Evolutionary conservation across 2,113 vertebrate genomes (phyloP).

Genomic region (Zeus faber): DNA sequence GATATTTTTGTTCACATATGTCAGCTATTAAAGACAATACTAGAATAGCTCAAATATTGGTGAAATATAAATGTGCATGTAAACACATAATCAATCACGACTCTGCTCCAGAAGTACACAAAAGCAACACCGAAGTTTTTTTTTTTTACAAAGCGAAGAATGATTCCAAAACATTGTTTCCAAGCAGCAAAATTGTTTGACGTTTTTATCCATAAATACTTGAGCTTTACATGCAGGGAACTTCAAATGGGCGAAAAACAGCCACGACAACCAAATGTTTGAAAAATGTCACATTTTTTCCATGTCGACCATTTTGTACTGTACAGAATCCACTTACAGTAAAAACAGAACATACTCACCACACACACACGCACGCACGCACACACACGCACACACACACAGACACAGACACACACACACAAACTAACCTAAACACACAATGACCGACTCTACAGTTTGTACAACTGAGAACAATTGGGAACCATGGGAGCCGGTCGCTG

Average conservation of each 20-base stretch:
- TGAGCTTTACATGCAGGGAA: constrained; percentile 39
- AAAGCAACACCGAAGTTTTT: background rate
- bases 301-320: too few species aligned
- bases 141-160: constrained; percentile 10
- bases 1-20: background rate
- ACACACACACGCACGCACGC: constrained; percentile 2
- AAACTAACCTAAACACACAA: constrained; percentile 4
- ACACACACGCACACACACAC: constrained; percentile 20
- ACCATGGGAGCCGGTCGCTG: constrained; percentile 37
- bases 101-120: constrained; percentile 15
- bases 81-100: constrained; percentile 31
- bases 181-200: constrained; percentile 58
- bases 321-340: constrained; percentile 19
- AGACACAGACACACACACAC: constrained; percentile 25
- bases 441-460: constrained; percentile 8
- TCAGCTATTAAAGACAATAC: constrained; percentile 26
- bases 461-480: constrained; percentile 59
- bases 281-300: constrained; percentile 50
- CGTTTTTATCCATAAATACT: constrained; percentile 60
- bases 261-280: constrained; percentile 59
- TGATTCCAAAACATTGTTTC: constrained; percentile 50
- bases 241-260: constrained; percentile 58
- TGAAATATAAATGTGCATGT: constrained; percentile 56
- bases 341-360: constrained; percentile 28
- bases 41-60: constrained; percentile 47